Evolutionary conservation across 1,140 invertebrate genomes (phyloP), one percentile per base, ranked within the genome.

Genomic region (Bombus waltoni): DNA sequence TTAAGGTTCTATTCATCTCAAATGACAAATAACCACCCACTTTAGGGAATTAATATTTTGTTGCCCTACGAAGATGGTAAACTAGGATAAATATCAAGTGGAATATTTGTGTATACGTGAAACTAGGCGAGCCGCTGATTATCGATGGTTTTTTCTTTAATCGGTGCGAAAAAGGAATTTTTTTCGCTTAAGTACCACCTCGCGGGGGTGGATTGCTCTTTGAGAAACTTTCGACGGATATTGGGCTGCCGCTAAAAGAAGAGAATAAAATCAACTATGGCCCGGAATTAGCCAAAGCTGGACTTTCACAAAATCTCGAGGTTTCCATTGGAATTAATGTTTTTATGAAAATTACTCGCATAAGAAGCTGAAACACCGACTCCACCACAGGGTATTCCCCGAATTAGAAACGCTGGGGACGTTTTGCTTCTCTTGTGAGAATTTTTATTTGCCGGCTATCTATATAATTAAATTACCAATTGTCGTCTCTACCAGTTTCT

Each of bases 401-500:
- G 66, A 71, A 80, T 40, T 38, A 53, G n/a, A 53, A 35, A n/a
- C 13, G 18, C 11, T 0, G 13, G 25, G n/a, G 66, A 53, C 35
- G 28, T 44, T 77, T 77, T 35, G 15, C 47, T 81, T 22, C 44
- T 40, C 4, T 2, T 15, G 65, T 18, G 8, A 22, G n/a, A 53
- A 53, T 47, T 15, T 35, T 80, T 71, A 22, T 28, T 18, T 57
- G 47, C 15, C 28, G 13, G 22, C 62, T 44, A 44, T 53, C 35
- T 32, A n/a, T 59, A n/a, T 81, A 42, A 81, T 72, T 71, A 57
- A 72, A 81, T 80, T 80, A 53, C 35, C 38, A 42, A 42, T 32
- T 53, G 32, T 28, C 44, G 22, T 25, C 1, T 18, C 71, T 18
- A 2, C 11, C 15, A 22, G n/a, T 73, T 73, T 18, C 73, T 32